Base-by-base conservation (phyloP, 2,113 vertebrate genomes). In the Eublepharis macularius region DNA sequence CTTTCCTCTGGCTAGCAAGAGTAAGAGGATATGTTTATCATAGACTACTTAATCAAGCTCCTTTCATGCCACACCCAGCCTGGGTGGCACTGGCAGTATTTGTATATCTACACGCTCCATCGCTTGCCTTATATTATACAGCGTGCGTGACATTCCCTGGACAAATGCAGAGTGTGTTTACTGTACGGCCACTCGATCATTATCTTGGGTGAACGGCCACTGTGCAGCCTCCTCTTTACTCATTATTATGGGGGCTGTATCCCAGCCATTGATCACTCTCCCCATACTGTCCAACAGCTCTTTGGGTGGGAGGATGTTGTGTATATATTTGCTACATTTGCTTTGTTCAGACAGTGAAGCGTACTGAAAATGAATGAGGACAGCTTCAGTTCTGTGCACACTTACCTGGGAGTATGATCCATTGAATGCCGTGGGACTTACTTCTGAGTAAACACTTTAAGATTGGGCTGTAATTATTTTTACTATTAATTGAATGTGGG, bases 71-170 rank as follows among this genome's bases (percentile, higher is more conserved):
- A 82, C 74, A 77, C 85, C 39, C 84, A 89, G 89, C 45, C 86
- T 91, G 92, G 89, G 94, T 94, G 92, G 92, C 82, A 88, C 72
- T 91, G 83, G 78, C 86, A 91, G 86, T 79, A 75, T 90, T 94
- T 95, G 68, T 89, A 34, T 93, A 88, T 94, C 90, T 90, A 21
- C 80, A 0, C 78, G 80, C 88, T 93, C 83, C 76, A 93, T 94
- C 93, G 1, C 81, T 88, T 74, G 8, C 76, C 79, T 93, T 93
- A 36, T 89, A 76, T 94, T 91, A 92, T 87, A 91, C 90, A 87
- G 84, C 90, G 84, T 69, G 74, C 76, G 83, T 84, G 88, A 90
- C 91, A 88, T 78, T 69, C 69, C 80, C 14, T 34, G 79, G 92
- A 94, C 72, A 76, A 87, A 93, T 94, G 79, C 82, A 92, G 86